Base-by-base conservation (phyloP, 2,888 invertebrate species). In the Amiota mariae region DNA sequence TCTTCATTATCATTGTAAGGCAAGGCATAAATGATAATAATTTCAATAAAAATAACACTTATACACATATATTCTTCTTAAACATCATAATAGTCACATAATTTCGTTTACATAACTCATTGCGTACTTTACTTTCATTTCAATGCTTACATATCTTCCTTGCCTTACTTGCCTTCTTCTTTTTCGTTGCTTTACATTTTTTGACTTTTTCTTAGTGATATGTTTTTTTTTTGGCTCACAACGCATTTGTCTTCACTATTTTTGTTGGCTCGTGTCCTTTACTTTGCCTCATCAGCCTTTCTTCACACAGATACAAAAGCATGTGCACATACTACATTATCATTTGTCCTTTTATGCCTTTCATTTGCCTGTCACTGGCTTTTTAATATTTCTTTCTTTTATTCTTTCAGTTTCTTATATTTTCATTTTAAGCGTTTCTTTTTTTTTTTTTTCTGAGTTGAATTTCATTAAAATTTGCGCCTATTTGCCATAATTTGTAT, bases 401-500 rank as follows among this genome's bases (percentile, higher is more conserved):
- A 36, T 36, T 36, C 36, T 36, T 36, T 36, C 36, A 36, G 49
- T 66, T 70, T 68, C 56, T 70, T 66, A 10, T 24, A 78, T 74
- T 74, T 72, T 72, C 71, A 73, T 36, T 36, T 36, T 6, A 6
- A 6, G 36, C 36, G 36, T 36, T 36, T 36, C 6, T 36, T 24
- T 72, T 77, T 77, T 78, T 36, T 36, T 36, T 24, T 72, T 77
- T 77, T 78, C 76, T 79, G 78, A 79, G 84, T 76, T 81, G 81
- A 84, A 82, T 84, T 85, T 84, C 82, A 84, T 84, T 84, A 85
- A 85, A 84, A 82, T 85, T 82, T 85, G 81, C 78, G 75, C 82
- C 85, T 85, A 85, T 84, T 85, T 85, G 84, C 81, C 85, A 85
- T 84, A 84, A 84, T 84, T 84, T 84, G 81, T 85, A 81, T 79